These are phyloP conservation scores for Sisyra terminalis DNA, from an alignment of 2,888 invertebrate species.

Conservation along the genomic window DNA sequence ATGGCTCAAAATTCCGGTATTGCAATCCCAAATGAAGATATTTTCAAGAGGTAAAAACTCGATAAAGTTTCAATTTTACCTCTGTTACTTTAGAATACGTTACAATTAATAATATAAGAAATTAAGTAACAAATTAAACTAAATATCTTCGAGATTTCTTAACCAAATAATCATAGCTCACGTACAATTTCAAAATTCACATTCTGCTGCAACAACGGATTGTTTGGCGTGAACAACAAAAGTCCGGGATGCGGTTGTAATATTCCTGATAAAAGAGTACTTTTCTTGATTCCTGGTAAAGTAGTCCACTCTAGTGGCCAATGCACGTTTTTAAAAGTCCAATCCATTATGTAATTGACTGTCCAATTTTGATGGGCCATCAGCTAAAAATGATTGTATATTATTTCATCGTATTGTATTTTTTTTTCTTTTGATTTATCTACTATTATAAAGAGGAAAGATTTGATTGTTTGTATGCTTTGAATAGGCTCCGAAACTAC, in stretches of 20 bases:
- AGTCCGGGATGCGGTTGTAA: constrained; percentile 53
- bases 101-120: no score
- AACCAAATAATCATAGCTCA: constrained; percentile 9
- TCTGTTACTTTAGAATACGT: no score
- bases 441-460: no score
- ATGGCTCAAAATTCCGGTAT: no score
- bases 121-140: constrained; percentile 5
- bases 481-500: no score
- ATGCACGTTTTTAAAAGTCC: constrained; percentile 42
- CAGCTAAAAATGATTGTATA: constrained; percentile 10
- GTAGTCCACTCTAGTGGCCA: constrained; percentile 50
- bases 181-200: constrained; percentile 57
- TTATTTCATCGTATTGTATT: no score
- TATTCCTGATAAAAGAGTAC: constrained; percentile 38
- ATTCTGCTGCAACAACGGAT: constrained; percentile 45
- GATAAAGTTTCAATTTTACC: no score
- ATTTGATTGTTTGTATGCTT: no score
- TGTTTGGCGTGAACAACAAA: constrained; percentile 61
- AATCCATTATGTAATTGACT: constrained; percentile 33
- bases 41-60: no score
- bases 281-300: constrained; percentile 50
- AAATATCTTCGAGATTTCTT: constrained; percentile 5
- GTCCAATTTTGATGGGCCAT: constrained; percentile 23
- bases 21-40: no score
- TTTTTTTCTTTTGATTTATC: no score